A percentile compares a stretch with the other conserved stretches of the same genome.
Conservation (phyloP, 2,888 invertebrate species). For the Incurvaria masculella region DNA sequence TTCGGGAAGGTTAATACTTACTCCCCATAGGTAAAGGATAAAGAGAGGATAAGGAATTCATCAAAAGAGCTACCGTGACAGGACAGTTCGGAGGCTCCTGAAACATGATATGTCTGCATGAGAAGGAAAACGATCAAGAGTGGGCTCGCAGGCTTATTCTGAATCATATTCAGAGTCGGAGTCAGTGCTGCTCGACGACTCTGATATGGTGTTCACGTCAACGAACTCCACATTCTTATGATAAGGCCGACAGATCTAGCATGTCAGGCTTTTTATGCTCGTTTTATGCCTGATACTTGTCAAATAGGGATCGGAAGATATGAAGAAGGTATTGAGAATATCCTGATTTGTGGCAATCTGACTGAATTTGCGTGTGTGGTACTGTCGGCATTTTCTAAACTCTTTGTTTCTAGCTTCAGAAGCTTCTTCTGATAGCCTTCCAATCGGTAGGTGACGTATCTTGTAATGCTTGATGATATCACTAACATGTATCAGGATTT, state of each 20-base stretch:
- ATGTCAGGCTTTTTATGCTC: background rate
- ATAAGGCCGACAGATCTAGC: background rate
- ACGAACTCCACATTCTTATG: background rate
- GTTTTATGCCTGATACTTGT: background rate
- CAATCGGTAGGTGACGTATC: background rate
- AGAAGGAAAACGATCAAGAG: background rate
- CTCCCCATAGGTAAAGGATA: background rate
- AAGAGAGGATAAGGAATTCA: background rate
- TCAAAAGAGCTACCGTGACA: background rate
- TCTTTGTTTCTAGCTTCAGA: background rate
- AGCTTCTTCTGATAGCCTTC: background rate
- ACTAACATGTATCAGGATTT: background rate
- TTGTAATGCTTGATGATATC: background rate
- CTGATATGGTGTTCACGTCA: background rate
- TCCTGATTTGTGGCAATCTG: background rate
- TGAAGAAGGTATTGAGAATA: background rate
- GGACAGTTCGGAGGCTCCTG: background rate
- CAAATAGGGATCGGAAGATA: background rate
- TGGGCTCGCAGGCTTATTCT: background rate
- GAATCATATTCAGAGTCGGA: background rate
- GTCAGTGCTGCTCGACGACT: background rate
- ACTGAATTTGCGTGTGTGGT: background rate
- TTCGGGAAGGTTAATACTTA: background rate
- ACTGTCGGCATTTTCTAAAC: background rate
- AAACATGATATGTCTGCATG: no score